Evolutionary conservation across 2,797 vertebrate species (phyloP).

Genomic region (Peromyscus attwateri): DNA sequence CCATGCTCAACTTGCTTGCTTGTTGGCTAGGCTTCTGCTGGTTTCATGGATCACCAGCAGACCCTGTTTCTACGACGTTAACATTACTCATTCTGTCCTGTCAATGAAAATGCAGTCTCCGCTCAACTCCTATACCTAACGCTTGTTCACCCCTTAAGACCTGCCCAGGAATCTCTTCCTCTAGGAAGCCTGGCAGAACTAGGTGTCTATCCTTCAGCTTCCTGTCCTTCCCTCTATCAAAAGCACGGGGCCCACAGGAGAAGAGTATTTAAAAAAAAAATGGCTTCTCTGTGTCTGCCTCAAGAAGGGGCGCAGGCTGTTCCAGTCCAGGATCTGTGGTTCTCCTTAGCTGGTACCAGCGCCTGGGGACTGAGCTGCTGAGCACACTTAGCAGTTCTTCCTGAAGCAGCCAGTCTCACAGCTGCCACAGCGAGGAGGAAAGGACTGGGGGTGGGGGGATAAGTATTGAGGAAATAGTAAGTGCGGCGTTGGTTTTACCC

Average conservation of each 20-base stretch:
- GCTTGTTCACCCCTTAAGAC: neutral
- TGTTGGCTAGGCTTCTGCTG: neutral
- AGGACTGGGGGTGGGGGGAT: neutral
- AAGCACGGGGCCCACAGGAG: neutral
- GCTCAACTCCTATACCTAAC: neutral
- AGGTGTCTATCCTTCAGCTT: neutral
- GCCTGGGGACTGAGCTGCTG: neutral
- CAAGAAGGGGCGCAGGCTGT: neutral
- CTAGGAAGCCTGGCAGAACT: slow-evolving; percentile 27
- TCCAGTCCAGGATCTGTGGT: neutral
- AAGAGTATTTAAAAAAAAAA: neutral
- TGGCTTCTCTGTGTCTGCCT: neutral
- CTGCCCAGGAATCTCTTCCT: neutral
- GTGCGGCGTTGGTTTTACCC: neutral
- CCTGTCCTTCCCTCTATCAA: neutral
- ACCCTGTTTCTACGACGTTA: neutral
- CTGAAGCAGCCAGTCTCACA: neutral
- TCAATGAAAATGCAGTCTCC: neutral
- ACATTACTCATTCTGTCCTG: neutral
- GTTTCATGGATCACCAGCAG: neutral
- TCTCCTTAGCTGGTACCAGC: neutral
- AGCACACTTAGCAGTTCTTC: neutral
- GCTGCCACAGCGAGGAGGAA: neutral
- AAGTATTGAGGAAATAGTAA: neutral
- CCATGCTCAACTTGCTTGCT: neutral